Percentiles rank a stretch among this genome's conserved stretches.
phyloP scores from a whole-genome alignment of 2,113 vertebrate genomes.

The Semicossyphus pulcher region DNA sequence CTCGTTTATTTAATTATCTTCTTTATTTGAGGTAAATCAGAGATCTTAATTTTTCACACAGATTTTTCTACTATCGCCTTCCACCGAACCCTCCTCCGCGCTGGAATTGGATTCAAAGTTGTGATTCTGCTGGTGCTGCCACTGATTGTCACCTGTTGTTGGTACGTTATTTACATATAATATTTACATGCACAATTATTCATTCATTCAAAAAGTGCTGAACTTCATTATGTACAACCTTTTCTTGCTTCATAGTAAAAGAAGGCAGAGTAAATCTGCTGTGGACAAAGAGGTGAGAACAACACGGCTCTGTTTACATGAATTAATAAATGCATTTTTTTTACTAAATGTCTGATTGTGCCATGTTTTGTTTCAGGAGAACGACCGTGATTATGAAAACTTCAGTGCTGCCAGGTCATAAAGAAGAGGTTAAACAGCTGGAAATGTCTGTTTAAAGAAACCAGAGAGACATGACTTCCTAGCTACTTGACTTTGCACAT shows the following conservation, averaged over 20 bases:
- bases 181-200: no score
- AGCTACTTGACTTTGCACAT: background rate
- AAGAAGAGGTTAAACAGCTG: background rate
- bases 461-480: background rate
- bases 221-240: background rate
- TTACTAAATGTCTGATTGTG: slow-evolving; percentile 3
- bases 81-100: background rate
- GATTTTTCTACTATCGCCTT: background rate
- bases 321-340: no score
- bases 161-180: no score
- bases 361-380: slow-evolving; percentile 38
- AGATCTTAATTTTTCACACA: background rate
- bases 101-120: slow-evolving; percentile 28
- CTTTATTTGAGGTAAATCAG: background rate
- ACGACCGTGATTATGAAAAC: slow-evolving; percentile 39
- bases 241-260: slow-evolving; percentile 9
- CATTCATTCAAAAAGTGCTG: no score
- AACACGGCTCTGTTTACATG: no score
- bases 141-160: slow-evolving; percentile 33
- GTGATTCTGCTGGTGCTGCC: slow-evolving; percentile 28
- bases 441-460: background rate
- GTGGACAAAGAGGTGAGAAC: slow-evolving; percentile 26
- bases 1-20: no score
- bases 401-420: rapidly evolving
- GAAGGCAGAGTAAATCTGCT: background rate